A percentile compares a stretch with the other conserved stretches of the same genome.
Evolutionary conservation across 2,888 invertebrate species (phyloP).

Genomic region (Autographa pulchrina): DNA sequence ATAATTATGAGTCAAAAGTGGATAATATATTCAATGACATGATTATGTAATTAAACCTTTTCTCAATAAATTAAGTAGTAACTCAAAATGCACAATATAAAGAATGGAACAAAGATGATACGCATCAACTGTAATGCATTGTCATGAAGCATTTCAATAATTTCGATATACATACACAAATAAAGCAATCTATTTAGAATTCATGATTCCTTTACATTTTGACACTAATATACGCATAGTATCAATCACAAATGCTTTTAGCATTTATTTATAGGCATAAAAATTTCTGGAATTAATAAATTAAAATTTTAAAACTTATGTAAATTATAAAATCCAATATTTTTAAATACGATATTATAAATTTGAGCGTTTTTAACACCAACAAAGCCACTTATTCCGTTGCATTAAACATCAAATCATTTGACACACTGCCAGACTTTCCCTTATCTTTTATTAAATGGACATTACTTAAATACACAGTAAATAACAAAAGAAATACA

Average conservation of each 20-base stretch:
- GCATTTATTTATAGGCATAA: constrained; percentile 12
- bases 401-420: not conserved
- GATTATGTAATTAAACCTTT: not conserved
- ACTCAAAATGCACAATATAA: not conserved
- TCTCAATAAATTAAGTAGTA: not conserved
- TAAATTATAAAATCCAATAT: too few species aligned
- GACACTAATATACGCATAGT: constrained; percentile 9
- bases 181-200: constrained; percentile 19
- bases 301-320: not conserved
- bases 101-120: not conserved
- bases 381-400: not conserved
- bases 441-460: not conserved
- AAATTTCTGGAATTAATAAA: not conserved
- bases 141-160: constrained; percentile 43
- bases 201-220: constrained; percentile 23
- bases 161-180: constrained; percentile 33
- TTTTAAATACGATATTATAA: constrained; percentile 24
- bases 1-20: not conserved
- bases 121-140: constrained; percentile 11
- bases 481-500: not conserved
- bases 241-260: constrained; percentile 40
- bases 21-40: too few species aligned
- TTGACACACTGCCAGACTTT: not conserved
- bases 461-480: constrained; percentile 1
- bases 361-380: constrained; percentile 35